These are phyloP conservation scores for Galeopsomyia nigrocyanea DNA, from an alignment of 2,888 invertebrate genomes.

Conservation along the genomic window DNA sequence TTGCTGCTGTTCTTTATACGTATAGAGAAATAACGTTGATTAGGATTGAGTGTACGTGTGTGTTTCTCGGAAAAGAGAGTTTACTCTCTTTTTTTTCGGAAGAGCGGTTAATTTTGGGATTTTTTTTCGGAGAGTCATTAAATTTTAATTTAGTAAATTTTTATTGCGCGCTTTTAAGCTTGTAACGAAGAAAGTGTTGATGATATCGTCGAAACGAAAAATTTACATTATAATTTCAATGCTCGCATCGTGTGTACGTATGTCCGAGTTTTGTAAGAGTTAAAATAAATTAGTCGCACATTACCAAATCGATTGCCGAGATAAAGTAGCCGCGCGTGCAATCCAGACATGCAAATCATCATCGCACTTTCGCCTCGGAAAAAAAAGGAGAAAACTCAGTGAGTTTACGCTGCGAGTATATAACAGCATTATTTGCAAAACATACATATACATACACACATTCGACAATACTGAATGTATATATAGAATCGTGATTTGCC, in stretches of 20 bases:
- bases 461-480: not conserved
- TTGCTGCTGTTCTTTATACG: too few relatives aligned
- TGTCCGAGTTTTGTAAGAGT: not conserved
- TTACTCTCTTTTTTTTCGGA: not conserved
- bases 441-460: not conserved
- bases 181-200: not conserved
- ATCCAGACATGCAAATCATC: not conserved
- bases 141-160: slow-evolving; percentile 19
- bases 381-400: not conserved
- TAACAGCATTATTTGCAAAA: not conserved
- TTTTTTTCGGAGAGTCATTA: slow-evolving; percentile 2
- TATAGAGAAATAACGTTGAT: not conserved
- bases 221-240: too few relatives aligned
- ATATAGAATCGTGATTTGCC: not conserved
- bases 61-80: too few relatives aligned
- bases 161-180: not conserved
- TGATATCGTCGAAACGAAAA: not conserved
- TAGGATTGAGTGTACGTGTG: slow-evolving; percentile 7
- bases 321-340: too few relatives aligned
- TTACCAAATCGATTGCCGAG: too few relatives aligned
- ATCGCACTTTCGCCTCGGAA: too few relatives aligned
- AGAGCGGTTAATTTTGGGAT: too few relatives aligned
- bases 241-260: not conserved
- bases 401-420: not conserved
- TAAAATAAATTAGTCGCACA: too few relatives aligned